A percentile compares a stretch with the other conserved stretches of the same genome.
phyloP scores from a whole-genome alignment of 2,113 vertebrate genomes.

The Phaetusa simplex region DNA sequence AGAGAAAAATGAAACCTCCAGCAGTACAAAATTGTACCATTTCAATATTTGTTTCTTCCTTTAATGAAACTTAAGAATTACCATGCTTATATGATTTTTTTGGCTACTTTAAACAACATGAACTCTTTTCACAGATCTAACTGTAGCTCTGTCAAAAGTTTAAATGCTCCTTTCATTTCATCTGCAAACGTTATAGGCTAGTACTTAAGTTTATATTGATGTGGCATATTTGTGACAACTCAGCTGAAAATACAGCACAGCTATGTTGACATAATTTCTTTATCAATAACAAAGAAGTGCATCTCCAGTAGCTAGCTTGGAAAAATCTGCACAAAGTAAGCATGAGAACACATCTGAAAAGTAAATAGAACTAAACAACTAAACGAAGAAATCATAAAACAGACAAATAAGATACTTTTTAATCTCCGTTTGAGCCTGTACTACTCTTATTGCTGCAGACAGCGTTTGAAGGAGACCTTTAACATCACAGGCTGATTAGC shows the following conservation, averaged over 20 bases:
- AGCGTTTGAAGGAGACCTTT: slow-evolving; percentile 1
- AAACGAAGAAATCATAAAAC: background rate
- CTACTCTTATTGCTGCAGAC: background rate
- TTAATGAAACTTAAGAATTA: background rate
- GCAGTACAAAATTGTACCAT: background rate
- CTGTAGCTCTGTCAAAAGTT: background rate
- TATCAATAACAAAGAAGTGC: background rate
- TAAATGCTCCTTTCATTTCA: background rate
- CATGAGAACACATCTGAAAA: background rate
- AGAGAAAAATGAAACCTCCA: background rate
- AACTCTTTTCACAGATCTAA: background rate
- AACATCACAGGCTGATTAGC: background rate
- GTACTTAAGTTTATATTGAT: background rate
- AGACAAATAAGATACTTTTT: background rate
- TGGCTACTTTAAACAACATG: background rate
- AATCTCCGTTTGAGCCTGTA: background rate
- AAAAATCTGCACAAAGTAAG: background rate
- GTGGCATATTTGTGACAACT: background rate
- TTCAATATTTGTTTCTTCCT: background rate
- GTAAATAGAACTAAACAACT: background rate
- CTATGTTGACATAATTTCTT: background rate
- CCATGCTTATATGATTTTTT: background rate
- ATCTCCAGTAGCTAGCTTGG: background rate
- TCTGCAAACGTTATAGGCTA: background rate
- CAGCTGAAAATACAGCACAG: background rate